Evolutionary conservation across 2,797 vertebrate species (phyloP).

Genomic region (Labeo calbasu): DNA sequence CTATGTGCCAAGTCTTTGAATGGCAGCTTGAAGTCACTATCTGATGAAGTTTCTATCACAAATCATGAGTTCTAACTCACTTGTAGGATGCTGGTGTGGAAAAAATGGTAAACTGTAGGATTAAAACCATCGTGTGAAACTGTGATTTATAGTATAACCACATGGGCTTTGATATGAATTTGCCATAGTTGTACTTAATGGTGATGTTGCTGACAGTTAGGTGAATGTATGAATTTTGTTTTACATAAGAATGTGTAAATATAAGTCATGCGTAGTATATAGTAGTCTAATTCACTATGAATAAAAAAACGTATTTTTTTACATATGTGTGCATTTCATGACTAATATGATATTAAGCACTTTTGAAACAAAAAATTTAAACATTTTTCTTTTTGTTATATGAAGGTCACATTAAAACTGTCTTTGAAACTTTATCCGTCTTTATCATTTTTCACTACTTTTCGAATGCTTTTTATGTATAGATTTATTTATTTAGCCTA

Average conservation of each 20-base stretch:
- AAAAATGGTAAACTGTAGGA: not conserved
- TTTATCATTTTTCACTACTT: not conserved
- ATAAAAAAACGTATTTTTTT: slow-evolving; percentile 43
- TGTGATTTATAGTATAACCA: not conserved
- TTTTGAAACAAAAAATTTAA: not conserved
- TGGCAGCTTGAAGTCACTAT: slow-evolving; percentile 16
- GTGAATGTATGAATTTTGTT: slow-evolving; percentile 13
- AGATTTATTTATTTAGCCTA: not conserved
- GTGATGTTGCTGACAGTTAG: not conserved
- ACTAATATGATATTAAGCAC: not conserved
- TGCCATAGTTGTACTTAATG: not conserved
- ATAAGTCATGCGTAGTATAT: not conserved
- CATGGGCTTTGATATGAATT: not conserved
- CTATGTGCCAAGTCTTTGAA: slow-evolving; percentile 17
- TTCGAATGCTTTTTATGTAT: not conserved
- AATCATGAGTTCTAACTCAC: not conserved
- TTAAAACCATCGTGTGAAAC: not conserved
- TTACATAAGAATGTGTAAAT: slow-evolving; percentile 5
- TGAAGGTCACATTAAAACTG: not conserved
- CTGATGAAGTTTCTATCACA: not conserved
- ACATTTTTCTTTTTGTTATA: not conserved
- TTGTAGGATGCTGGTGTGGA: not conserved
- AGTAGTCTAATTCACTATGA: slow-evolving; percentile 2
- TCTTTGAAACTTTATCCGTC: not conserved
- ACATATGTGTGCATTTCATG: not conserved